Base-by-base conservation (phyloP, 2,797 vertebrate species). In the Bryconaethiops microstoma region DNA sequence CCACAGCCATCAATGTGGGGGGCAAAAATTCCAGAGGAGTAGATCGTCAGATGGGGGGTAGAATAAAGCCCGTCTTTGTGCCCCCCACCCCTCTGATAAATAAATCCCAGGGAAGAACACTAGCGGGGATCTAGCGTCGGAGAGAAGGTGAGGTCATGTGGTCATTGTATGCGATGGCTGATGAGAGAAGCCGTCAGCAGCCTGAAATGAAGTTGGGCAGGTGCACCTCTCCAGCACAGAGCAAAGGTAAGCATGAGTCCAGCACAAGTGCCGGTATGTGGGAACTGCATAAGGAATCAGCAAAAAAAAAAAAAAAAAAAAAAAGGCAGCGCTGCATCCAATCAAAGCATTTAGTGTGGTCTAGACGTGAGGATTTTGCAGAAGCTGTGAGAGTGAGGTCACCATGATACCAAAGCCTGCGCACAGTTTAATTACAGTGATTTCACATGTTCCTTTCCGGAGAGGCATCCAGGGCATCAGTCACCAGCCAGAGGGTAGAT, bases 191-290 rank as follows among this genome's bases (percentile, higher is more conserved):
- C 94, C 93, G 89, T 95, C 94, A 83, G 90, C 94, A 93, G 92
- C 89, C 92, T 90, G 89, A 94, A 95, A 95, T 95, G 94, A 95
- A 95, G 90, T 87, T 79, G 80, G 89, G 91, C 94, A 95, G 94
- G 94, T 95, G 94, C 94, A 91, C 70, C 52, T 85, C 82, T 78
- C 86, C 77, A 73, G 79, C 78, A 65, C 82, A 68, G 78, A 88
- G 79, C 48, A 45, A 74, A 76, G 82, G 83, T 83, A 80, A 59
- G 80, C 78, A 82, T 64, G 79, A 81, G 82, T 76, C 42, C 55
- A 78, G 72, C 78, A 29, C 35, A 57, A 76, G 74, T 45, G 21
- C 35, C 72, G 29, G 14, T 68, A 67, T 62, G 67, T 73, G 67
- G 23, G 68, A 77, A 86, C 50, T 42, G 35, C 40, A 45, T 80